These are phyloP conservation scores for Dolichopus griseipennis DNA, from an alignment of 2,888 invertebrate species.

Conservation along the genomic window DNA sequence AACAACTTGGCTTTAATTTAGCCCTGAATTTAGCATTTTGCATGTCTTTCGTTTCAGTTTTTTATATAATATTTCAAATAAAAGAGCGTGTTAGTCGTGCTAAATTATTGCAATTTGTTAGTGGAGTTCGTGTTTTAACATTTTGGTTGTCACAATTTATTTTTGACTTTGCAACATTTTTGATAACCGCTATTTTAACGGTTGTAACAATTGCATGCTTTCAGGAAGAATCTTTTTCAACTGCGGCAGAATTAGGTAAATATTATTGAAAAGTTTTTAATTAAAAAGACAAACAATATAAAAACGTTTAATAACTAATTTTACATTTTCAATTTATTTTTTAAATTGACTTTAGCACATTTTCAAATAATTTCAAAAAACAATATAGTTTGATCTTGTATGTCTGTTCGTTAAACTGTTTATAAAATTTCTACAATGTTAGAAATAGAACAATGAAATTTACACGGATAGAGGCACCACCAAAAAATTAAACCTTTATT, in stretches of 20 bases:
- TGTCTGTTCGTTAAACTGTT: too few relatives aligned
- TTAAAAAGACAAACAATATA: neutral
- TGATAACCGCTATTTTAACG: slow-evolving; percentile 56
- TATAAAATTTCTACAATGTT: too few relatives aligned
- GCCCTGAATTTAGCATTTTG: slow-evolving; percentile 66
- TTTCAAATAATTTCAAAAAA: too few relatives aligned
- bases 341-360: too few relatives aligned
- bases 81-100: slow-evolving; percentile 64
- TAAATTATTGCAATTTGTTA: slow-evolving; percentile 67
- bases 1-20: slow-evolving; percentile 50
- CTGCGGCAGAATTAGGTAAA: slow-evolving; percentile 28
- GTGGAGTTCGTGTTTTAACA: slow-evolving; percentile 58
- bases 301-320: neutral
- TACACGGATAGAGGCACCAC: too few relatives aligned
- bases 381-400: too few relatives aligned
- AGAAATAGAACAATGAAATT: too few relatives aligned
- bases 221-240: slow-evolving; percentile 49
- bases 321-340: too few relatives aligned
- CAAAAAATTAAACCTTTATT: too few relatives aligned
- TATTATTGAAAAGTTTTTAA: too few relatives aligned
- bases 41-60: slow-evolving; percentile 60
- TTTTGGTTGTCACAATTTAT: slow-evolving; percentile 64
- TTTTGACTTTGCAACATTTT: slow-evolving; percentile 50
- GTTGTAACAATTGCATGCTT: slow-evolving; percentile 56
- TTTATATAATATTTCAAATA: slow-evolving; percentile 53